Evolutionary conservation across 1,140 invertebrate species (phyloP), one percentile per base, ranked within the genome.

Genomic region (Zophobas morio): DNA sequence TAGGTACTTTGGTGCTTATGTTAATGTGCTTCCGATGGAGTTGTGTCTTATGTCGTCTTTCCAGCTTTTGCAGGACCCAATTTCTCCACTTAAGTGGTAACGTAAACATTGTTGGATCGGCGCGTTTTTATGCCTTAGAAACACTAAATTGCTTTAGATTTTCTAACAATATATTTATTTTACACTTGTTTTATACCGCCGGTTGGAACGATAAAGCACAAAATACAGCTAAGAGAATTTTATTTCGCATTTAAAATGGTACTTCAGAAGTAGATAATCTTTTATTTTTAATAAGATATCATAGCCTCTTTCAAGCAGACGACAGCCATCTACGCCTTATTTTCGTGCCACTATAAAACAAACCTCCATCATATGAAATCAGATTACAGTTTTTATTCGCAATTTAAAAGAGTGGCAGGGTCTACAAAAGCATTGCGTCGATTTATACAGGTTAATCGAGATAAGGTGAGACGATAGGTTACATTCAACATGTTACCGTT

Each of bases 11-110:
- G 49, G 71, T 73, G 71, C 53, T 73, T 73, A 73, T 73, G 71
- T 73, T 73, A 73, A 73, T 73, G 71, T 73, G 53, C 71, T 53
- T 73, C 71, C 71, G 71, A 73, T 73, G 36, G 53, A 54, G 49
- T 56, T 56, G 71, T 73, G 60, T 66, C 60, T 66, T 66, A 46
- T 66, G 71, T 56, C 53, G 71, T 73, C 71, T 56, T 73, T 56
- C 49, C 53, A 73, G 71, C 37, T 54, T 72, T 49, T 72, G 71
- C 49, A 56, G 49, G 70, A 54, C 71, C 42, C 53, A 53, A 73
- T 66, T 66, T 46, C 20, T 5, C 60, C 39, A 66, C 60, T 66
- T 66, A 66, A 66, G 36, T 40, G 37, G 37, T 40, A 66, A 66
- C 39, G 60, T 46, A 66, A 66, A 66, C 60, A 66, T 37, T 33